These are phyloP conservation scores for Heteromurus nitidus DNA, from an alignment of 2,888 invertebrate species.

Conservation along the genomic window DNA sequence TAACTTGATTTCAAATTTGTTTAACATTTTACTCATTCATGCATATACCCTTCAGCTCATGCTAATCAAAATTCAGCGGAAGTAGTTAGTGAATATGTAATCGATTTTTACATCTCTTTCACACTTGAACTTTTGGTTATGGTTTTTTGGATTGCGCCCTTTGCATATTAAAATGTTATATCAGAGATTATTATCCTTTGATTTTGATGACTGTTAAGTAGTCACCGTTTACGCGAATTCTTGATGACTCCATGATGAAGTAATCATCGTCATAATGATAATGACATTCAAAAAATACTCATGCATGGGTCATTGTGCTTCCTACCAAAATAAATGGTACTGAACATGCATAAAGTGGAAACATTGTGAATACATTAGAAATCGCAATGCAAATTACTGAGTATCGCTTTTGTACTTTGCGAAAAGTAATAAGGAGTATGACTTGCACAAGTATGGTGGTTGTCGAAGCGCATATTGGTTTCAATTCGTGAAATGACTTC, in stretches of 20 bases:
- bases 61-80: slow-evolving; percentile 7
- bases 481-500: too few relatives aligned
- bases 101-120: slow-evolving; percentile 41
- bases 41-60: too few relatives aligned
- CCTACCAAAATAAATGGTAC: too few relatives aligned
- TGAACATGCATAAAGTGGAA: too few relatives aligned
- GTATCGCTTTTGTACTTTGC: too few relatives aligned
- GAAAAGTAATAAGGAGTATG: too few relatives aligned
- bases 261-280: slow-evolving; percentile 18
- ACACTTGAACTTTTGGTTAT: not conserved
- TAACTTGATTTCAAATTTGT: slow-evolving; percentile 27
- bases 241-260: slow-evolving; percentile 9
- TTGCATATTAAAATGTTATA: not conserved
- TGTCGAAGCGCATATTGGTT: too few relatives aligned
- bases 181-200: not conserved
- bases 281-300: slow-evolving; percentile 33
- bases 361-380: slow-evolving; percentile 1
- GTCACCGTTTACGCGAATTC: not conserved
- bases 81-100: slow-evolving; percentile 43
- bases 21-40: too few relatives aligned
- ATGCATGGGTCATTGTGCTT: slow-evolving; percentile 46
- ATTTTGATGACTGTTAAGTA: slow-evolving; percentile 12
- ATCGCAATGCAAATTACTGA: too few relatives aligned
- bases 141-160: too few relatives aligned
- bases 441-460: too few relatives aligned